Conservation (phyloP, 1,140 invertebrate genomes). For the Harlomillsia oculata region DNA sequence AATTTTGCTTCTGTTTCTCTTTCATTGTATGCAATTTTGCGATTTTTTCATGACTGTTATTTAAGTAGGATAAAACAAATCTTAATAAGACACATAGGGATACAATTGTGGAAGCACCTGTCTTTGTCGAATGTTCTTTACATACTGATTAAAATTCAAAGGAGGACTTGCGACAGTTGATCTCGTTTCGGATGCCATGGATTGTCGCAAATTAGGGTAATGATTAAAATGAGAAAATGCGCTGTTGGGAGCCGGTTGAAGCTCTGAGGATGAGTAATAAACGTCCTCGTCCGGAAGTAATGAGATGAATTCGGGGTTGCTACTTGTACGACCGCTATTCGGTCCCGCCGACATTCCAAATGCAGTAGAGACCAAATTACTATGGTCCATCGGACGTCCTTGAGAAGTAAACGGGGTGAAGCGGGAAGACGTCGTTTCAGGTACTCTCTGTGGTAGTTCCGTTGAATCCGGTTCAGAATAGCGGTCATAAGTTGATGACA, state of each 20-base stretch:
- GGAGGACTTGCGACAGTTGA: background rate
- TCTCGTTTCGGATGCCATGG: background rate
- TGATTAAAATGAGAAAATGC: background rate
- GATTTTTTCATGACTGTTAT: background rate
- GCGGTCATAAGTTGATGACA: conserved; percentile 10
- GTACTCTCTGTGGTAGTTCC: conserved; percentile 3
- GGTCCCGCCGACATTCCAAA: too few relatives aligned
- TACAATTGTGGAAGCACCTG: conserved; percentile 4
- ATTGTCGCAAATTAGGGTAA: conserved; percentile 1
- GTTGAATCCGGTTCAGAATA: background rate
- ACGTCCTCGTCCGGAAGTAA: conserved; percentile 25
- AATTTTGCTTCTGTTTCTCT: conserved; percentile 1
- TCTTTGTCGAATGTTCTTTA: conserved; percentile 13
- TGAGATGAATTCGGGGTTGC: conserved; percentile 27
- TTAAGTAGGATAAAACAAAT: background rate
- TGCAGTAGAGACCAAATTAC: conserved; percentile 16
- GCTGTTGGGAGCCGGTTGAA: conserved; percentile 1
- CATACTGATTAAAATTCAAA: conserved; percentile 7
- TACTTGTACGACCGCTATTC: background rate
- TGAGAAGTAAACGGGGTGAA: background rate
- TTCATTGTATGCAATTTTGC: background rate
- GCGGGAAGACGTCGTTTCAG: background rate
- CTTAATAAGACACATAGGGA: background rate
- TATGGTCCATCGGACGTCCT: conserved; percentile 10
- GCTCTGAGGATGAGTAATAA: conserved; percentile 4